Evolutionary conservation across 2,113 vertebrate genomes (phyloP), one percentile per base, ranked within the genome.

Genomic region (Motacilla alba): DNA sequence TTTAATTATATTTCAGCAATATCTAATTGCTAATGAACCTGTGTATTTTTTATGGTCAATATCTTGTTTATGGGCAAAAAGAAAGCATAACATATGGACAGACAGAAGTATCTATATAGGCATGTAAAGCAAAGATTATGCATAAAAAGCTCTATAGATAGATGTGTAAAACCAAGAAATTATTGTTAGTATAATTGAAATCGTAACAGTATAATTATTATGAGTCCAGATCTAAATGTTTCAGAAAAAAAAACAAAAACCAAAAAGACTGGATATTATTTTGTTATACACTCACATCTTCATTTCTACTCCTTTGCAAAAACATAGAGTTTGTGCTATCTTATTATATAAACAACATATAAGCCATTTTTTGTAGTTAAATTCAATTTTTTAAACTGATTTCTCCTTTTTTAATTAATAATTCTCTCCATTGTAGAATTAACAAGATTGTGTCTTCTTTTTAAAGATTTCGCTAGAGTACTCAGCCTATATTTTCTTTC

Each of bases 1-100:
- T 93, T 82, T 76, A 84, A 83, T 87, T 94, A 56, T 87, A 87
- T 37, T 79, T 92, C 62, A 91, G 46, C 55, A 79, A 62, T 75
- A 89, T 84, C 24, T 79, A 93, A 82, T 76, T 96, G 37, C 30
- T 90, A 93, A 82, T 85, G 27, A 83, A 92, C 22, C 69, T 59
- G 3, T 53, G 39, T 66, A 82, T 50, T 86, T 83, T 88, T 91
- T 84, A 72, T 44, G 43, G 47, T 43, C n/a, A 70, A 87, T 70
- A 58, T 75, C 44, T 69, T 91, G 13, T 82, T 93, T 79, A 72
- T 60, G 18, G 13, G 17, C 21, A 58, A 83, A 89, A 94, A 68
- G 14, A 44, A 72, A 79, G 7, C 9, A 53, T 26, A 44, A 30
- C 47, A 76, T 77, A 93, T 74, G 73, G 39, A 75, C 56, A 69